Conservation (phyloP, 2,113 vertebrate species). For the Maccullochella peelii region DNA sequence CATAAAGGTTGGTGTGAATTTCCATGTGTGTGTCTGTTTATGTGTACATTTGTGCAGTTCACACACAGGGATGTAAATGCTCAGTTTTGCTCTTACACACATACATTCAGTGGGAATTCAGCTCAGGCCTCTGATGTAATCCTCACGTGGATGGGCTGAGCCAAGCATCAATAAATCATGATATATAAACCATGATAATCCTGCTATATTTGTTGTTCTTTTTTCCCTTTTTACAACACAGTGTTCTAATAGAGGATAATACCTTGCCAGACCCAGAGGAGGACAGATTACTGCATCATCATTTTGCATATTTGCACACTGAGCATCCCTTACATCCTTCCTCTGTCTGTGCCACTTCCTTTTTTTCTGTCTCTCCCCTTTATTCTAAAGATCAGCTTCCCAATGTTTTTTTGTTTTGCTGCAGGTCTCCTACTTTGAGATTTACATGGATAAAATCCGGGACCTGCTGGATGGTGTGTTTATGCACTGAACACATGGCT, state of each 20-base stretch:
- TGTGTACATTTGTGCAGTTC: background rate
- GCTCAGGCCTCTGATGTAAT: slow-evolving; percentile 41
- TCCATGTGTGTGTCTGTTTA: background rate
- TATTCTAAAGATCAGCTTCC: background rate
- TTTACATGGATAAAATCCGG: slow-evolving; percentile 97
- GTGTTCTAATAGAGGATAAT: slow-evolving; percentile 52
- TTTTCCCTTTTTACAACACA: slow-evolving; percentile 33
- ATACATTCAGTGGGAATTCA: slow-evolving; percentile 15
- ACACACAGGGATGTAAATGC: background rate
- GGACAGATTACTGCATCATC: slow-evolving; percentile 36
- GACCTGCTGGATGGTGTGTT: slow-evolving; percentile 94
- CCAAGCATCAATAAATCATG: slow-evolving; percentile 59
- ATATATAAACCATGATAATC: slow-evolving; percentile 56
- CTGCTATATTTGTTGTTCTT: slow-evolving; percentile 24
- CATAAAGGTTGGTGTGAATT: slow-evolving; percentile 87
- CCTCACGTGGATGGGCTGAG: slow-evolving; percentile 32
- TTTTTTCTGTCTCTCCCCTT: background rate
- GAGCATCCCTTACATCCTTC: slow-evolving; percentile 12
- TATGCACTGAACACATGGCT: background rate
- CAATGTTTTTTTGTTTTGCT: slow-evolving; percentile 29
- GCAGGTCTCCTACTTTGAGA: slow-evolving; percentile 97
- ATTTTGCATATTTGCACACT: slow-evolving; percentile 43
- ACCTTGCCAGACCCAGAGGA: background rate
- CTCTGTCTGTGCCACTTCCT: slow-evolving; percentile 12
- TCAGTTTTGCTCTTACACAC: background rate